Conservation (phyloP, 2,797 vertebrate genomes). For the Apogon hyalosoma region DNA sequence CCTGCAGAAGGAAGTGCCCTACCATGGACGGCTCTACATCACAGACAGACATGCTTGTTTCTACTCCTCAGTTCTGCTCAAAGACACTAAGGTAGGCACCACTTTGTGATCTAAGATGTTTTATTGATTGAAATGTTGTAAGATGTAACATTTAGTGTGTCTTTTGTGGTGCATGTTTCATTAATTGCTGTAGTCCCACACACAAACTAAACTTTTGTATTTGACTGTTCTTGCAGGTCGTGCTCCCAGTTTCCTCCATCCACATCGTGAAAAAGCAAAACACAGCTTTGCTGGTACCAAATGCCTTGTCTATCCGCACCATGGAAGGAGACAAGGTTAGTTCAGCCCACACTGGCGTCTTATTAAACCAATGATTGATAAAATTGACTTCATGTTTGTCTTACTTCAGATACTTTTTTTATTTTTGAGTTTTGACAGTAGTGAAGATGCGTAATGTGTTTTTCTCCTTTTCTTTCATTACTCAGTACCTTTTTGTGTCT, state of each 20-base stretch:
- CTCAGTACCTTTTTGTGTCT: constrained; percentile 88
- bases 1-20: constrained; percentile 90
- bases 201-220: background rate
- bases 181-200: background rate
- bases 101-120: background rate
- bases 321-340: constrained; percentile 87
- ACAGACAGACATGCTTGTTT: constrained; percentile 86
- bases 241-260: constrained; percentile 84
- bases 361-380: no score
- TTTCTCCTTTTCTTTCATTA: background rate
- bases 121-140: no score
- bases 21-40: constrained; percentile 89
- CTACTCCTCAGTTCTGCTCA: constrained; percentile 88
- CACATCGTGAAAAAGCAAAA: constrained; percentile 90
- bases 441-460: constrained; percentile 19
- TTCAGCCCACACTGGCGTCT: background rate
- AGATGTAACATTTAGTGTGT: background rate
- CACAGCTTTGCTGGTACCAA: constrained; percentile 89
- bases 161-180: background rate
- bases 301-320: constrained; percentile 89
- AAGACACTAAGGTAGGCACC: constrained; percentile 86
- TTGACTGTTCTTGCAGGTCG: constrained; percentile 71
- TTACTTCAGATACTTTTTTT: background rate
- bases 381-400: no score
- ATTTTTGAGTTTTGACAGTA: background rate